A percentile compares a stretch with the other conserved stretches of the same genome.
Conservation (phyloP, 2,888 invertebrate species). For the Matsumyia berberina region DNA sequence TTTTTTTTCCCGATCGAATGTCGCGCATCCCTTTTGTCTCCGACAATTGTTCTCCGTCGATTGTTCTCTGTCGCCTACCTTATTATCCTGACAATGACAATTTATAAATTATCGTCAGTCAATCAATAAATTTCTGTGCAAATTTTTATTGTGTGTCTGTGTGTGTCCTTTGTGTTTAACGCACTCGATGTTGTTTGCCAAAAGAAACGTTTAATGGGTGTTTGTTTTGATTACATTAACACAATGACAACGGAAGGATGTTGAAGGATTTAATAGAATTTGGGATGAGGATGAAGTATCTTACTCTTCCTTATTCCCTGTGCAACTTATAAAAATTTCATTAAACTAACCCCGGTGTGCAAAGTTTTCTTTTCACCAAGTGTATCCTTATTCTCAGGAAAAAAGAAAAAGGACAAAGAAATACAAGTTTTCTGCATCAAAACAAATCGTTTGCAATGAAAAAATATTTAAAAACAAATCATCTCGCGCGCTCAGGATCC, state of each 20-base stretch:
- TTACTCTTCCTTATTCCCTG: not conserved
- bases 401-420: not conserved
- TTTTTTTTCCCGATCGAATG: slow-evolving; percentile 40
- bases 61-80: slow-evolving; percentile 57
- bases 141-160: slow-evolving; percentile 67
- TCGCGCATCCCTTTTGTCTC: slow-evolving; percentile 51
- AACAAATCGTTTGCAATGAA: slow-evolving; percentile 64
- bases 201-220: slow-evolving; percentile 62
- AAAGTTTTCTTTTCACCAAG: slow-evolving; percentile 49
- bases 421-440: slow-evolving; percentile 13
- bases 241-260: slow-evolving; percentile 15
- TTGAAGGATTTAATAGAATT: not conserved
- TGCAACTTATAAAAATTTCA: slow-evolving; percentile 45
- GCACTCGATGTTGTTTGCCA: slow-evolving; percentile 43
- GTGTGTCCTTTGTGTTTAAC: slow-evolving; percentile 18
- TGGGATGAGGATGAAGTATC: not conserved
- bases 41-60: slow-evolving; percentile 55
- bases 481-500: slow-evolving; percentile 56
- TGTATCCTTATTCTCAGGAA: slow-evolving; percentile 5
- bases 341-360: slow-evolving; percentile 31
- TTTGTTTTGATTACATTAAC: slow-evolving; percentile 74
- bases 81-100: slow-evolving; percentile 70
- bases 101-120: slow-evolving; percentile 67
- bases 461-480: slow-evolving; percentile 76
- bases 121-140: slow-evolving; percentile 71